Evolutionary conservation across 2,888 invertebrate species (phyloP), one percentile per base, ranked within the genome.

Genomic region (Andrena marginata): DNA sequence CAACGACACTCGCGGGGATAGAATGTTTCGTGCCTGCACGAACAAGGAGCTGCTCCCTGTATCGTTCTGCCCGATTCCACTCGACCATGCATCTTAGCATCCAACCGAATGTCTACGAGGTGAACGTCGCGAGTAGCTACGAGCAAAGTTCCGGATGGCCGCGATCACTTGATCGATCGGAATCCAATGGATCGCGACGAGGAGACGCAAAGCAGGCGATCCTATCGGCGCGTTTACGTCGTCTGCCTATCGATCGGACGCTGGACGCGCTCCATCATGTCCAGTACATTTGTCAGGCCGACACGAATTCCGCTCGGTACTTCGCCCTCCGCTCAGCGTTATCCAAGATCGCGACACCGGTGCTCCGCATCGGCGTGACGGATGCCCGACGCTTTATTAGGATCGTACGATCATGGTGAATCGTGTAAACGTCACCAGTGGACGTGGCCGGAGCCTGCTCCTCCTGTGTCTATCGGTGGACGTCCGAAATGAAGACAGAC

Each of bases 251-350:
- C 77, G 83, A 87, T 87, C 78, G 73, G 51, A 59, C 60, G 49
- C 31, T 23, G 69, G 33, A 67, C 71, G 73, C 78, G 73, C 76
- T 85, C 67, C 78, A 73, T 89, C 80, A 72, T 83, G 81, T 77
- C 71, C 80, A 60, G 65, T 77, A 60, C 71, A 88, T 86, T 86
- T 78, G 80, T 81, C 80, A 82, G 56, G 26, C 13, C 49, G 68
- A 7, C 23, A 64, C 33, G 62, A 67, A 82, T 70, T 67, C 63
- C 51, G 23, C 26, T 26, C 31, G 69, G 79, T 60, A 33, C 65
- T 51, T 49, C 71, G 13, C 48, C 69, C 10, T 31, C 10, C 31
- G 56, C 33, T 31, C 54, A 10, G n/a, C n/a, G 62, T 59, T 63
- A n/a, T 29, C 51, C 31, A 35, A 56, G 56, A 77, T 54, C 76